Conservation (phyloP, 2,797 vertebrate genomes). For the Pantherophis vulpinus region DNA sequence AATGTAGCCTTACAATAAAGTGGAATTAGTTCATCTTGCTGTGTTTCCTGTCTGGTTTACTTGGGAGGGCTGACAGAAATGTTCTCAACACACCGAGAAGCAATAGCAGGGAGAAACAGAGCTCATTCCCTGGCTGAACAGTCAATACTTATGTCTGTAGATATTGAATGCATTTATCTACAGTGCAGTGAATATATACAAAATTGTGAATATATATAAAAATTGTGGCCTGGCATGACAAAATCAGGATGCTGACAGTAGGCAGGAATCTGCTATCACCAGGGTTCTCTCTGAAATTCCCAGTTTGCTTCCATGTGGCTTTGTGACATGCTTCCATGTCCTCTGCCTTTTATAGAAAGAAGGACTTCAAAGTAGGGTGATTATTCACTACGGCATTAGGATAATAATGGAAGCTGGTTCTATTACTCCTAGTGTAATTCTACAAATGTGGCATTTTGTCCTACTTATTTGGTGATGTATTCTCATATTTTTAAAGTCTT, state of each 20-base stretch:
- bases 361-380: background rate
- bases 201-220: background rate
- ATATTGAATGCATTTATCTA: no score
- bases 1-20: no score
- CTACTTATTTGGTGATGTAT: background rate
- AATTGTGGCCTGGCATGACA: background rate
- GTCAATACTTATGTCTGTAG: no score
- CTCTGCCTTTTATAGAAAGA: background rate
- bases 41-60: no score
- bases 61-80: no score
- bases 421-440: background rate
- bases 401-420: background rate
- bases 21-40: no score
- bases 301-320: background rate
- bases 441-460: background rate
- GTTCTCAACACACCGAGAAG: no score
- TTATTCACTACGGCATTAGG: background rate
- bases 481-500: background rate
- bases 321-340: background rate
- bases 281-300: background rate
- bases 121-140: no score
- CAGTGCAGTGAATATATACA: background rate
- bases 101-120: no score
- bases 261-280: background rate
- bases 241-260: background rate